Percentiles rank a stretch among this genome's conserved stretches.
Conservation (phyloP, 2,113 vertebrate species). For the Lota lota region DNA sequence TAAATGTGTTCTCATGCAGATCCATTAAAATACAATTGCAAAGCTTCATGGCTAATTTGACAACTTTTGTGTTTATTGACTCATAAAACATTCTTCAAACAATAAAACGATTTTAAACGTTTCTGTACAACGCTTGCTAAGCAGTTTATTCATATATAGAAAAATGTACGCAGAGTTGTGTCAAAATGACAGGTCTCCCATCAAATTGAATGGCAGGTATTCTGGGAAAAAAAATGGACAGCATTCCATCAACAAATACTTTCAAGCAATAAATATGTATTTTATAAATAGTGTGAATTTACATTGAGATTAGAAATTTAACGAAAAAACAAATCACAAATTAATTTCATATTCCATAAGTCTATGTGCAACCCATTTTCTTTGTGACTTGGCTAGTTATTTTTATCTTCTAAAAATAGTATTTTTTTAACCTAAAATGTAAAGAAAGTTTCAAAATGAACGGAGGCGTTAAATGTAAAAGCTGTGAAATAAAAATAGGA, state of each 20-base stretch:
- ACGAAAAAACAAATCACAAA: conserved; percentile 85
- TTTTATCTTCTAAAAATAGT: conserved; percentile 4
- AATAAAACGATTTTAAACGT: conserved; percentile 99
- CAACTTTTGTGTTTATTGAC: conserved; percentile 83
- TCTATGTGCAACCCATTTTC: conserved; percentile 99
- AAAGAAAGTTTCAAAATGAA: conserved; percentile 54
- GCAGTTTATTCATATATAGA: conserved; percentile 99
- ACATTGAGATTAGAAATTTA: conserved; percentile 99
- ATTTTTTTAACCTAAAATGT: conserved; percentile 73
- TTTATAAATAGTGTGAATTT: conserved; percentile 99
- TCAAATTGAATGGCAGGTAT: conserved; percentile 99
- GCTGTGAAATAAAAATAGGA: conserved; percentile 86
- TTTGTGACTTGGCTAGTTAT: conserved; percentile 88
- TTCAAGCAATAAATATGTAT: conserved; percentile 99
- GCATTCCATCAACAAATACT: conserved; percentile 99
- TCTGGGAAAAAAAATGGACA: conserved; percentile 98
- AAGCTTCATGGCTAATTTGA: conserved; percentile 52
- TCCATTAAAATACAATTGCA: too few relatives aligned
- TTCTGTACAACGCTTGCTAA: conserved; percentile 98
- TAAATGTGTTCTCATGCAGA: too few relatives aligned
- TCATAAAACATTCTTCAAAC: conserved; percentile 96
- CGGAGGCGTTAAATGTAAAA: conserved; percentile 10
- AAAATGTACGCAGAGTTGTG: conserved; percentile 98
- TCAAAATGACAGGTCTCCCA: conserved; percentile 99
- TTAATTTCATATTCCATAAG: conserved; percentile 96